Conservation (phyloP, 2,888 invertebrate genomes). For the Morinoia aosen region DNA sequence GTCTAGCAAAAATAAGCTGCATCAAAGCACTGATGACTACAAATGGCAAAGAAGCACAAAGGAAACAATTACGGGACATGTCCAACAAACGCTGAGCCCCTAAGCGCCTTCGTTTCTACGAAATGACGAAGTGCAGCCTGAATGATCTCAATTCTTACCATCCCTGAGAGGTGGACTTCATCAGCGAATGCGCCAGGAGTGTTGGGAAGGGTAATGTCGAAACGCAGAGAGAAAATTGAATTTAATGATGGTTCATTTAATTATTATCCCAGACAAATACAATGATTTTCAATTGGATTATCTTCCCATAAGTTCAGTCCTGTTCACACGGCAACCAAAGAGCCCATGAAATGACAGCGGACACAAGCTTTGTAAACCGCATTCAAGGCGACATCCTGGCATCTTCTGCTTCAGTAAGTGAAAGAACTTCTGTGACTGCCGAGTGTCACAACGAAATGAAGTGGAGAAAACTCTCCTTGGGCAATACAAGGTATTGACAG, state of each 20-base stretch:
- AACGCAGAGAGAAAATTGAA: not conserved
- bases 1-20: too few species aligned
- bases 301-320: not conserved
- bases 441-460: not conserved
- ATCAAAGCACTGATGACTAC: too few species aligned
- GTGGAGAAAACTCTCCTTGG: not conserved
- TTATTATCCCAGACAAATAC: not conserved
- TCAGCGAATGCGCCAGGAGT: not conserved
- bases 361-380: not conserved
- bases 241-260: not conserved
- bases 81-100: too few species aligned
- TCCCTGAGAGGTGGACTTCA: too few species aligned
- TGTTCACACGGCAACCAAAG: not conserved
- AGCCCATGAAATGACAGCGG: not conserved
- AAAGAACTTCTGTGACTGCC: not conserved
- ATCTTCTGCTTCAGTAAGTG: not conserved
- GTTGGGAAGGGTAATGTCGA: not conserved
- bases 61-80: too few species aligned
- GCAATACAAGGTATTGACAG: not conserved
- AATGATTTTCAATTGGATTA: not conserved
- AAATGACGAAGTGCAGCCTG: too few species aligned
- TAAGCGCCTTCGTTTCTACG: too few species aligned
- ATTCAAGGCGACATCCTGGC: not conserved
- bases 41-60: too few species aligned
- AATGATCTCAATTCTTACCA: too few species aligned